These are phyloP conservation scores for Smithornis capensis DNA, from an alignment of 2,113 vertebrate genomes.

Conservation along the genomic window DNA sequence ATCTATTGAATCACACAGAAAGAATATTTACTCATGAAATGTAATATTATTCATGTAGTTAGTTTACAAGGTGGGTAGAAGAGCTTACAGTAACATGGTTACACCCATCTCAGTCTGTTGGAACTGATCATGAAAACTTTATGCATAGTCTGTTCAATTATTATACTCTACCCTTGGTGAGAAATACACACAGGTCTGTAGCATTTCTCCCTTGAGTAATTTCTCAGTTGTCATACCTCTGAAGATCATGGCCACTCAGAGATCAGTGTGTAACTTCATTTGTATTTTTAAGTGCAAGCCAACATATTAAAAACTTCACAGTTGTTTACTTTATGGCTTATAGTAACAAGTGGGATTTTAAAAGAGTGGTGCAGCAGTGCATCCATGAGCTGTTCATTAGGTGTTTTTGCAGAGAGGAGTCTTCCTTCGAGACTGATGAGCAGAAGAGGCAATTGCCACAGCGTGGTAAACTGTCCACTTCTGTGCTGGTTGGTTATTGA, in stretches of 20 bases:
- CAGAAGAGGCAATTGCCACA: background rate
- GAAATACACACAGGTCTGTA: background rate
- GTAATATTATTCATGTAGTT: background rate
- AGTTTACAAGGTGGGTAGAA: background rate
- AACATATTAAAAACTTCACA: background rate
- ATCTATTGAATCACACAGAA: background rate
- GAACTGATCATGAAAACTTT: background rate
- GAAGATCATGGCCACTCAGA: background rate
- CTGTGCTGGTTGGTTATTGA: background rate
- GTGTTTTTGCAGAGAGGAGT: background rate
- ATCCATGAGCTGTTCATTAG: background rate
- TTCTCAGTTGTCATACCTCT: background rate
- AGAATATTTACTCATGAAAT: background rate
- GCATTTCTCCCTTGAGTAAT: background rate
- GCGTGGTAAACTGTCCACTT: background rate
- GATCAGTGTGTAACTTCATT: background rate
- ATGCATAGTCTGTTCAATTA: background rate
- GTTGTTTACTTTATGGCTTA: background rate
- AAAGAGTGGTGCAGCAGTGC: background rate
- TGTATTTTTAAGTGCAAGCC: background rate
- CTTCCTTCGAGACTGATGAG: background rate
- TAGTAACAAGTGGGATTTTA: background rate
- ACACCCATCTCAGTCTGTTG: background rate
- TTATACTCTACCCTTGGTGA: background rate
- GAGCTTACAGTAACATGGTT: background rate